A percentile compares a stretch with the other conserved stretches of the same genome.
Evolutionary conservation across 2,888 invertebrate genomes (phyloP).

Genomic region (Leptinotarsa peninsularis): DNA sequence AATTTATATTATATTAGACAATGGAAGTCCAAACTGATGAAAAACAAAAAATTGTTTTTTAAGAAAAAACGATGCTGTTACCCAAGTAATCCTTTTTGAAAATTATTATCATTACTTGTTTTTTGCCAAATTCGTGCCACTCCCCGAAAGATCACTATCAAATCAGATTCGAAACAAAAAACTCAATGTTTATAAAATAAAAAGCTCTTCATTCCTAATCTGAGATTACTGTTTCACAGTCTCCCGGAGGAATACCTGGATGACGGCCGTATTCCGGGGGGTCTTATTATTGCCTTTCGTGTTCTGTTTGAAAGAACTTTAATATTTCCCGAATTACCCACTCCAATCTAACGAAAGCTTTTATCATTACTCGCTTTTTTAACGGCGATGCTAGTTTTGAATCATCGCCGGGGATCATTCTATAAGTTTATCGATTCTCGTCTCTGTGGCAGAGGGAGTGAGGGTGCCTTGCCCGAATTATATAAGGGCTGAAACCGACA

Average conservation of each 20-base stretch:
- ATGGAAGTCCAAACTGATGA: too few relatives aligned
- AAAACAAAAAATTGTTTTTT: too few relatives aligned
- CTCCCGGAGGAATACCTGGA: constrained; percentile 62
- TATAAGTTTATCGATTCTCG: constrained; percentile 40
- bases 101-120: too few relatives aligned
- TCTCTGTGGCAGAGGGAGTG: constrained; percentile 28
- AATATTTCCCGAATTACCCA: constrained; percentile 52
- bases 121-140: too few relatives aligned
- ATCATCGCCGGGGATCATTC: constrained; percentile 42
- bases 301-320: constrained; percentile 48
- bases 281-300: constrained; percentile 57
- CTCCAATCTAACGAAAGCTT: constrained; percentile 51
- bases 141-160: neutral
- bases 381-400: constrained; percentile 41
- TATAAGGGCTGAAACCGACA: constrained; percentile 39
- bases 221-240: constrained; percentile 64
- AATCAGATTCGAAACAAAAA: neutral
- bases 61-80: too few relatives aligned
- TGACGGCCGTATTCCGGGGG: constrained; percentile 55
- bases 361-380: constrained; percentile 47
- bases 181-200: constrained; percentile 54
- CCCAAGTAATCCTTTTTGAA: too few relatives aligned
- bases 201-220: constrained; percentile 65
- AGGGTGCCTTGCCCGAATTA: constrained; percentile 27
- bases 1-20: too few relatives aligned